Evolutionary conservation across 2,888 invertebrate species (phyloP), one percentile per base, ranked within the genome.

Genomic region (Portevinia maculata): DNA sequence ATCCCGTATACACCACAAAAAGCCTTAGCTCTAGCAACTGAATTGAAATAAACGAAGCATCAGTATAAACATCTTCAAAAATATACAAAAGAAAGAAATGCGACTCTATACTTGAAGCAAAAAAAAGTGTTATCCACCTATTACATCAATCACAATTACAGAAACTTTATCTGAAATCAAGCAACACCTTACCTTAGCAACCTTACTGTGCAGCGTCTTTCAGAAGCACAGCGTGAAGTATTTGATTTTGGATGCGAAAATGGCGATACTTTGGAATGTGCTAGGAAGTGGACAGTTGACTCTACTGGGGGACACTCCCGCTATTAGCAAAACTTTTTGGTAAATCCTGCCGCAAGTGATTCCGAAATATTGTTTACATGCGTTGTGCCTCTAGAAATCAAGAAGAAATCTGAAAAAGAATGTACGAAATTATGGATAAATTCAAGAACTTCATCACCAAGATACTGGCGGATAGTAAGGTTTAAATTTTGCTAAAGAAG

Each of bases 101-200:
- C 32, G 3, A 32, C 3, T 32, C 1, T 32, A 5, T 32, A 32
- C 32, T 8, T 11, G n/a, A n/a, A 59, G 19, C 9, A 52, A 52
- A 52, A 3, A 32, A 65, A 17, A 53, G 48, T 52, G 64, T 39
- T 50, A 64, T 52, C 50, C 64, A 34, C n/a, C n/a, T n/a, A n/a
- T n/a, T n/a, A n/a, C n/a, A n/a, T n/a, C n/a, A n/a, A n/a, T n/a
- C n/a, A n/a, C n/a, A n/a, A n/a, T n/a, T n/a, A n/a, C n/a, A 34
- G 7, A 19, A 32, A 46, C 1, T 7, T 46, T 46, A 46, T 17
- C 46, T 6, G 11, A 46, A 60, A 46, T 34, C 21, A 41, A 65
- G 13, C 65, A 52, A 17, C 52, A 52, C n/a, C 65, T 28, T 8
- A 21, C 48, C 15, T 9, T 62, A 8, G 62, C n/a, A n/a, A 62